Percentiles rank a stretch among this genome's conserved stretches.
Evolutionary conservation across 1,140 invertebrate genomes (phyloP).

Genomic region (Dreissena polymorpha): DNA sequence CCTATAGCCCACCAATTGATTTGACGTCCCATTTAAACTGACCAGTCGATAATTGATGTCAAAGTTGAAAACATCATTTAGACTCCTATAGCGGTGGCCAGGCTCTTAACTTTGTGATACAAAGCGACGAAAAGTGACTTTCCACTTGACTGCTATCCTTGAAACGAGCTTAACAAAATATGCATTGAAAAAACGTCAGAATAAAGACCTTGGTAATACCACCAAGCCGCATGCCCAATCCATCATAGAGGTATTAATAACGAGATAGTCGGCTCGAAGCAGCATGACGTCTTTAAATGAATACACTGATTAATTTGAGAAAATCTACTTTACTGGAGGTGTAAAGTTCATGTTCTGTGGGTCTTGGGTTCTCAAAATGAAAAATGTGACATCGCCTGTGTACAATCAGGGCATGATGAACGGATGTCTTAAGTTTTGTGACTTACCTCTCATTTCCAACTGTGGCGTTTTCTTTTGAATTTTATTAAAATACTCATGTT

Average conservation of each 20-base stretch:
- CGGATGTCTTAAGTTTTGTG: no score
- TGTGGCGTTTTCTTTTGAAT: no score
- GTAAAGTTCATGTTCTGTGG: not conserved
- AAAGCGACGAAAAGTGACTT: not conserved
- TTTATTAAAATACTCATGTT: no score
- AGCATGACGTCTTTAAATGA: not conserved
- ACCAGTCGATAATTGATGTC: conserved; percentile 12
- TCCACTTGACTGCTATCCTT: conserved; percentile 1
- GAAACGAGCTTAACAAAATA: not conserved
- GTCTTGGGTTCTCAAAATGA: not conserved
- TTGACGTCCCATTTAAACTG: not conserved
- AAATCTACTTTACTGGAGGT: not conserved
- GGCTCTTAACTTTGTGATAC: not conserved
- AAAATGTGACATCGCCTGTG: not conserved
- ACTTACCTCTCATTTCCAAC: no score
- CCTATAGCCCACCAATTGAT: not conserved
- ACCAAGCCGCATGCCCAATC: not conserved
- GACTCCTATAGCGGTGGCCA: not conserved
- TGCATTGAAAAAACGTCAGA: not conserved
- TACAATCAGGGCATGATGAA: not conserved
- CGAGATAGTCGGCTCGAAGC: not conserved
- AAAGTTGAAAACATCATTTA: conserved; percentile 13
- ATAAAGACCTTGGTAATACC: not conserved
- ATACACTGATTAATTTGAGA: not conserved
- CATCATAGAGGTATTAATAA: conserved; percentile 2